Evolutionary conservation across 2,888 invertebrate genomes (phyloP).

Genomic region (Coleophora flavipennella): DNA sequence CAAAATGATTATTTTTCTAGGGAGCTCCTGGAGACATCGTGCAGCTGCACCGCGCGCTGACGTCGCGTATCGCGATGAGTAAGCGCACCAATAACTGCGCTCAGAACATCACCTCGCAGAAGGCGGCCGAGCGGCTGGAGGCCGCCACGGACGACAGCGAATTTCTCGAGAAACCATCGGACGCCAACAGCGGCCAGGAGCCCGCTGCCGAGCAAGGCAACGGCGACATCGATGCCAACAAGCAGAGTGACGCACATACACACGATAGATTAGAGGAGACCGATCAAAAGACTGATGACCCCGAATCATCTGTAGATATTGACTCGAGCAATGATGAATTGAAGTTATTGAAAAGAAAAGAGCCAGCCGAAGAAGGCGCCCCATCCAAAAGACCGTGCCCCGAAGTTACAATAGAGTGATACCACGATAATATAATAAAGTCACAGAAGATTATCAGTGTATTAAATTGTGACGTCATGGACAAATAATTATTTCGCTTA

Average conservation of each 20-base stretch:
- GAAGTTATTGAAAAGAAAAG: slow-evolving; percentile 51
- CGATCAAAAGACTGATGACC: slow-evolving; percentile 37
- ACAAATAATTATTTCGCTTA: slow-evolving; percentile 34
- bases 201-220: slow-evolving; percentile 11
- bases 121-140: slow-evolving; percentile 48
- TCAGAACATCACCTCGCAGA: slow-evolving; percentile 38
- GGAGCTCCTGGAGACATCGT: slow-evolving; percentile 54
- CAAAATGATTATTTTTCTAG: slow-evolving; percentile 25
- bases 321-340: slow-evolving; percentile 31
- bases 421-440: slow-evolving; percentile 7
- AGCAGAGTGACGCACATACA: slow-evolving; percentile 22
- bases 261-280: slow-evolving; percentile 31
- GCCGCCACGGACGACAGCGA: slow-evolving; percentile 39
- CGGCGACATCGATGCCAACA: slow-evolving; percentile 17
- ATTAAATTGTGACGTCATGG: slow-evolving; percentile 35
- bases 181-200: slow-evolving; percentile 22
- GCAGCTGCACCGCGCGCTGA: slow-evolving; percentile 46
- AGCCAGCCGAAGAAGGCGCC: slow-evolving; percentile 42
- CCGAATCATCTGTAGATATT: slow-evolving; percentile 32
- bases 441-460: slow-evolving; percentile 18
- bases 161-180: slow-evolving; percentile 32
- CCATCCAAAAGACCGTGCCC: slow-evolving; percentile 64
- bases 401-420: slow-evolving; percentile 48
- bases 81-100: slow-evolving; percentile 25
- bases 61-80: slow-evolving; percentile 41